Percentiles rank a stretch among this genome's conserved stretches.
These are phyloP conservation scores for Scalopus aquaticus DNA, from an alignment of 2,113 vertebrate genomes.

Conservation along the genomic window DNA sequence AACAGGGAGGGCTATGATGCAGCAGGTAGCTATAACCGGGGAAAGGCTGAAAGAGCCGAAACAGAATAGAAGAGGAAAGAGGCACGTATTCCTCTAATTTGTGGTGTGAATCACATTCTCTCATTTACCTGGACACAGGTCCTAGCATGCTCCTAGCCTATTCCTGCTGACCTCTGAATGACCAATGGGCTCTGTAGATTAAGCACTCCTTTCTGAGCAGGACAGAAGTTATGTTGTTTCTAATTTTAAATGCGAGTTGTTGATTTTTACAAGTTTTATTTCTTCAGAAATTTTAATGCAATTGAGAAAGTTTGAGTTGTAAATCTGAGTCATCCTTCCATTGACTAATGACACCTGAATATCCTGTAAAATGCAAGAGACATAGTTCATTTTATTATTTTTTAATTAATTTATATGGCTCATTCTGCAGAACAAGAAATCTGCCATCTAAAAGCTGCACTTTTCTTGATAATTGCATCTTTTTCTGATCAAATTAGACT, in stretches of 20 bases:
- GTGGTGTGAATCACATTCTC: background rate
- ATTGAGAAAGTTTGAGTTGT: background rate
- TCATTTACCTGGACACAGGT: background rate
- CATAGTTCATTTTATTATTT: background rate
- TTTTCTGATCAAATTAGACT: background rate
- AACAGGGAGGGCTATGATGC: background rate
- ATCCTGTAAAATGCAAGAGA: background rate
- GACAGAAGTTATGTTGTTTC: background rate
- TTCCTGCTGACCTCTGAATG: background rate
- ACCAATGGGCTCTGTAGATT: background rate
- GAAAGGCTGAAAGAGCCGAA: background rate
- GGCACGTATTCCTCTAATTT: background rate
- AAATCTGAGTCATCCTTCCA: background rate
- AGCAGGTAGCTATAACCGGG: background rate
- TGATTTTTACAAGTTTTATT: constrained; percentile 19
- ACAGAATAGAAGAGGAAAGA: background rate
- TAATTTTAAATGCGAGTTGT: background rate
- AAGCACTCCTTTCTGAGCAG: background rate
- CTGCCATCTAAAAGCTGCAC: background rate
- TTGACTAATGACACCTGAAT: background rate
- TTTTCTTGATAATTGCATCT: background rate
- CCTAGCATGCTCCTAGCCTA: background rate
- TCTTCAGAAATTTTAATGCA: background rate
- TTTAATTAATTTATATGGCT: background rate
- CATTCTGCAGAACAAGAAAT: background rate